Percentiles rank a stretch among this genome's conserved stretches.
phyloP scores from a whole-genome alignment of 2,888 invertebrate species.

The Leptinotarsa tumamoca region DNA sequence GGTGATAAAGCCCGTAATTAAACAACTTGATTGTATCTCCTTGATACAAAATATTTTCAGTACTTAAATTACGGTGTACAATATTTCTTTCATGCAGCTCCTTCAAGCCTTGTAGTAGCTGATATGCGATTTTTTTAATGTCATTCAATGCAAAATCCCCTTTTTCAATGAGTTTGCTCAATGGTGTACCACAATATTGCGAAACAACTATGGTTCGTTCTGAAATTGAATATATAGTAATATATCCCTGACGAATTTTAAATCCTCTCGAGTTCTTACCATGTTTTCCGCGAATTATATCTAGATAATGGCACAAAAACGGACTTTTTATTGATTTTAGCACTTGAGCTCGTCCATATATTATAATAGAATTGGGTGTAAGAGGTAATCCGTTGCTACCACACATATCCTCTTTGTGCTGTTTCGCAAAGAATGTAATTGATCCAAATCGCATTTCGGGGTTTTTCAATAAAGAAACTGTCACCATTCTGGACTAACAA shows the following conservation, averaged over 20 bases:
- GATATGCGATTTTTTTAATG: conserved; percentile 76
- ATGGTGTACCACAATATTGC: conserved; percentile 79
- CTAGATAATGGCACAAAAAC: conserved; percentile 89
- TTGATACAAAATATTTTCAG: conserved; percentile 86
- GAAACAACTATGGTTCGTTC: conserved; percentile 86
- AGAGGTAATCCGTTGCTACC: conserved; percentile 96
- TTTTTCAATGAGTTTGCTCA: conserved; percentile 69
- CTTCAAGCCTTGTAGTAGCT: conserved; percentile 79
- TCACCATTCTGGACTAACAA: conserved; percentile 38
- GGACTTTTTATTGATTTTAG: conserved; percentile 83
- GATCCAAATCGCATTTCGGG: conserved; percentile 79
- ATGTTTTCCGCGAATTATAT: conserved; percentile 93
- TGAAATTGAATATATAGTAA: conserved; percentile 57
- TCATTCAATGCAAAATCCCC: conserved; percentile 67
- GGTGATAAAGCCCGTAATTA: conserved; percentile 93
- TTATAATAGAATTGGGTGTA: conserved; percentile 96
- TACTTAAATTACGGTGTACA: conserved; percentile 83
- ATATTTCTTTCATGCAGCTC: conserved; percentile 81
- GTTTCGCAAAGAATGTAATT: conserved; percentile 90
- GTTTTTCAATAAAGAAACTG: conserved; percentile 62
- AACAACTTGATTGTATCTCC: conserved; percentile 83
- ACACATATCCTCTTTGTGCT: conserved; percentile 90
- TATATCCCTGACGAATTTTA: not conserved
- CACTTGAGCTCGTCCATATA: conserved; percentile 88
- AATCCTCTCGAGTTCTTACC: conserved; percentile 70